Evolutionary conservation across 2,888 invertebrate genomes (phyloP).

Genomic region (Archips crataeganus): DNA sequence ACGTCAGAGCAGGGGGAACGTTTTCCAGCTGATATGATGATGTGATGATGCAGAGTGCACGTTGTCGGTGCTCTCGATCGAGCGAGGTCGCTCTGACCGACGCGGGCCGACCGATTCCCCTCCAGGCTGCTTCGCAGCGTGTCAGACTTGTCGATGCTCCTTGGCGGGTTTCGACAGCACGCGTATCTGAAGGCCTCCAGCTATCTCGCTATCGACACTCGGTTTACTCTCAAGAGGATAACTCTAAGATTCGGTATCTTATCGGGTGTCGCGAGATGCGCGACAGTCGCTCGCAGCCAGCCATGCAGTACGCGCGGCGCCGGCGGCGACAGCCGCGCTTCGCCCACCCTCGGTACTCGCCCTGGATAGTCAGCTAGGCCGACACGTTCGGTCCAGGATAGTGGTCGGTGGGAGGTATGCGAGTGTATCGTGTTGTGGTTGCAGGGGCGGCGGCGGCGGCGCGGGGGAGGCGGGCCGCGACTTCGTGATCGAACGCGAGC

Average conservation of each 20-base stretch:
- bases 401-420: neutral
- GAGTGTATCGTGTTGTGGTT: slow-evolving; percentile 28
- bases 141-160: neutral
- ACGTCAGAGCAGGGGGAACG: neutral
- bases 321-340: slow-evolving; percentile 3
- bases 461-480: slow-evolving; percentile 70
- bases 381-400: neutral
- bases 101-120: neutral
- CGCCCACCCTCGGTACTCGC: neutral
- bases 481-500: slow-evolving; percentile 79
- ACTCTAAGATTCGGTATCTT: slow-evolving; percentile 5
- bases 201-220: slow-evolving; percentile 7
- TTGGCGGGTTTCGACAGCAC: neutral
- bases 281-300: slow-evolving; percentile 16
- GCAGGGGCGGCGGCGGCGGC: slow-evolving; percentile 70
- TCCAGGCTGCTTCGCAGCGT: too few species aligned
- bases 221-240: neutral
- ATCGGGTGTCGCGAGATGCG: slow-evolving; percentile 22
- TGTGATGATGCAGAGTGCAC: too few species aligned
- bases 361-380: neutral
- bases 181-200: neutral
- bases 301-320: slow-evolving; percentile 24
- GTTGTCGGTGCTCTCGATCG: too few species aligned
- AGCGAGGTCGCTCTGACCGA: too few species aligned
- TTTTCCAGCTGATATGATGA: too few species aligned